A percentile compares a stretch with the other conserved stretches of the same genome.
Conservation (phyloP, 2,888 invertebrate species). For the Galerucella calmariensis region DNA sequence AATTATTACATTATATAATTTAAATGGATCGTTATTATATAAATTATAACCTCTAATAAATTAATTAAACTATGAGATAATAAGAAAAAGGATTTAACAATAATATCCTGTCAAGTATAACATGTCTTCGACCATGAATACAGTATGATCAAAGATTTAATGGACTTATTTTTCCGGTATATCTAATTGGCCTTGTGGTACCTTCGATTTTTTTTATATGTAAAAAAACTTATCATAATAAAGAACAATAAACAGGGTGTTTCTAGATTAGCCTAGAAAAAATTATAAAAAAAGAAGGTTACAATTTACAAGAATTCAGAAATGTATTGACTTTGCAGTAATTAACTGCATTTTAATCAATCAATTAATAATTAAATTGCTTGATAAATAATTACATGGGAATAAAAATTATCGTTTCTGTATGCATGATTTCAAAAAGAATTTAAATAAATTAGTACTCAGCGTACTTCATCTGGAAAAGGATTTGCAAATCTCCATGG, state of each 20-base stretch:
- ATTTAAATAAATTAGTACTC: neutral
- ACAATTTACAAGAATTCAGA: too few species aligned
- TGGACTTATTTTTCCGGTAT: neutral
- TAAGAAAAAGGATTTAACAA: neutral
- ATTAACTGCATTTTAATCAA: neutral
- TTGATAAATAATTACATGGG: neutral
- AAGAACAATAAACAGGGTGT: too few species aligned
- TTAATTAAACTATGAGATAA: neutral
- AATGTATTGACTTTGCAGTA: neutral
- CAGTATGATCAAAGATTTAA: neutral
- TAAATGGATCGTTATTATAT: neutral
- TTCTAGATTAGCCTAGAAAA: too few species aligned
- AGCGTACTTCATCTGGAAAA: neutral
- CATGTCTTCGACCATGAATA: neutral
- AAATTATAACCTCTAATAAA: neutral
- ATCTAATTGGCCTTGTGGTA: neutral
- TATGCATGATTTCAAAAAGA: neutral
- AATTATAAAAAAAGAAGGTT: too few species aligned
- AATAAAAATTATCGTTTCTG: neutral
- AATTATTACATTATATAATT: neutral
- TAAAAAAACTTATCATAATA: too few species aligned
- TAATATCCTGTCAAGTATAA: neutral
- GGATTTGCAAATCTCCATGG: slow-evolving; percentile 3
- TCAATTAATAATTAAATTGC: neutral
- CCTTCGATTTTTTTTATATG: too few species aligned